Base-by-base conservation (phyloP, 1,140 invertebrate genomes). In the Laodelphax striatellus region DNA sequence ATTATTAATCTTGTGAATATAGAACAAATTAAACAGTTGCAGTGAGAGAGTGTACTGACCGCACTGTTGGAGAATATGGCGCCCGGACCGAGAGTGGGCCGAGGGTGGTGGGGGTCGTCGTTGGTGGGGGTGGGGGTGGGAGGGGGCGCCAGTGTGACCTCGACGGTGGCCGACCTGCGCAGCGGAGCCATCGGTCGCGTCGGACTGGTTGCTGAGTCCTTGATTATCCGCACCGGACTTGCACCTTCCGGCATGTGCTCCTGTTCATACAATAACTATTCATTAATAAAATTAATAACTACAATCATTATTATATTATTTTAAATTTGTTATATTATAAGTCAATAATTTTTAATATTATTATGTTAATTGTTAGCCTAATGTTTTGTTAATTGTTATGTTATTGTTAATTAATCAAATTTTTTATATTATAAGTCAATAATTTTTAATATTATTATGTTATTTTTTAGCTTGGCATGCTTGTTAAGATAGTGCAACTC, bases 51-150 rank as follows among this genome's bases (percentile, higher is more conserved):
- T 11, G 4, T 13, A 71, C 89, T 89, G 0, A 94, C 88, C n/a
- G 88, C 86, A 69, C 90, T 93, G 68, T 95, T 93, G 1, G 89
- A 89, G 71, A 94, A 89, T 38, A 93, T 84, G 1, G 88, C 84
- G 16, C 86, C 85, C 1, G 83, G 77, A 24, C 82, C 77, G 63
- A 82, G 73, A 43, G 57, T 58, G 17, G 62, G 52, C 54, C 17
- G 4, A 28, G 55, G 34, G 14, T 43, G 10, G 56, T 52, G 14
- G 44, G 16, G 13, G n/a, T 58, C 42, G 24, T 4, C 43, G n/a
- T n/a, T n/a, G 19, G 13, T 4, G 19, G 13, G 14, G 53, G 54
- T 14, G 21, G 46, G 46, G 14, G 46, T 50, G 54, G 57, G 46
- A 8, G 71, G 59, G 64, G 69, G 71, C 19, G 65, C 63, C 58